Evolutionary conservation across 2,888 invertebrate genomes (phyloP), one percentile per base, ranked within the genome.

Genomic region (Papilio elwesi): DNA sequence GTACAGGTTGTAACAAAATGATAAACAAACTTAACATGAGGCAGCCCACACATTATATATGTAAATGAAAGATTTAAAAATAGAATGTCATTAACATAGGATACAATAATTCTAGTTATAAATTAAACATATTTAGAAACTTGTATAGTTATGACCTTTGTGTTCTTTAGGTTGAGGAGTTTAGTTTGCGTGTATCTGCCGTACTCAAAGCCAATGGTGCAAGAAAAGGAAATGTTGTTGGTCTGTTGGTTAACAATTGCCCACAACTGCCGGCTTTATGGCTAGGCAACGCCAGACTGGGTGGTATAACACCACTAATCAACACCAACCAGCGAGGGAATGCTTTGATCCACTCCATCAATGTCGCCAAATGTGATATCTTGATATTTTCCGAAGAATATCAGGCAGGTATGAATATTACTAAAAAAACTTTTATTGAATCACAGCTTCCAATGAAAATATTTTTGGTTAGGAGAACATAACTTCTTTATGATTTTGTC

Each of bases 211-310:
- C 94, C 3, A 96, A 96, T 76, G 98, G 98, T 36, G 96, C 97
- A 77, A 96, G 96, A 78, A 97, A 97, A 82, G 99, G 98, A 0
- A 97, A 98, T 87, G 95, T 97, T 6, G 97, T 99, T 0, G 98
- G 97, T 0, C 90, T 99, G 43, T 95, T 98, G 78, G 95, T 99
- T 90, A 98, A 98, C 88, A 99, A 99, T 89, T 95, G 98, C 55
- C 97, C 98, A 0, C 98, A 99, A 87, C 98, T 97, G 87, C 97
- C 99, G 0, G 97, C 96, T 63, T 95, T 97, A 47, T 99, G 99
- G 99, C 93, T 99, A 76, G 99, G 99, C 0, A 94, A 98, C 70
- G 96, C 98, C 4, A 98, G 99, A 87, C 91, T 98, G 4, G 98
- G 98, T 0, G 95, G 97, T 0, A 95, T 98, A 53, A 95, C 97